These are phyloP conservation scores for Thaumatotibia leucotreta DNA, from an alignment of 1,140 invertebrate genomes.

Conservation along the genomic window DNA sequence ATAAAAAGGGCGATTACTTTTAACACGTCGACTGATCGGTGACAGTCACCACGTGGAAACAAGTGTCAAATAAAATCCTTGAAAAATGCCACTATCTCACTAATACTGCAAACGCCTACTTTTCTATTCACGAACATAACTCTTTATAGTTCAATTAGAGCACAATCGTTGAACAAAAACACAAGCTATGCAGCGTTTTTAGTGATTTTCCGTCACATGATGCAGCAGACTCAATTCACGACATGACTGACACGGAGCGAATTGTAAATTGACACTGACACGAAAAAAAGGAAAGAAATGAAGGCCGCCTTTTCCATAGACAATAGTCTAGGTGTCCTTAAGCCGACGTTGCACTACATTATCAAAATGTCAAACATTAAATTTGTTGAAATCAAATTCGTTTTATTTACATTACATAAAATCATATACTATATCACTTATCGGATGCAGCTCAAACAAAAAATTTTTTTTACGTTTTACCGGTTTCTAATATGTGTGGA, in stretches of 20 bases:
- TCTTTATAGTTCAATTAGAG: slow-evolving; percentile 27
- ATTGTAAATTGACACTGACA: slow-evolving; percentile 7
- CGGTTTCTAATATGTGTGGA: not conserved
- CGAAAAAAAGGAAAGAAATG: not conserved
- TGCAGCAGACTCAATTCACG: slow-evolving; percentile 20
- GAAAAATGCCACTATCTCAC: slow-evolving; percentile 24
- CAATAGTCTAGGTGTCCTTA: not conserved
- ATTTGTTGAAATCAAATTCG: not conserved
- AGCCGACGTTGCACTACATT: not conserved
- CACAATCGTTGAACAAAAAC: slow-evolving; percentile 21
- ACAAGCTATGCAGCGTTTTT: slow-evolving; percentile 18
- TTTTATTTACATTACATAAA: too few relatives aligned
- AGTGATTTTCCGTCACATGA: slow-evolving; percentile 29
- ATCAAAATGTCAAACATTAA: too few relatives aligned
- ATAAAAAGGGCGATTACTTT: slow-evolving; percentile 33
- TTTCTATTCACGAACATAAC: slow-evolving; percentile 26
- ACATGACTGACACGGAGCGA: slow-evolving; percentile 34
- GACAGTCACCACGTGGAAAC: slow-evolving; percentile 70
- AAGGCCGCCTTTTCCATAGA: not conserved
- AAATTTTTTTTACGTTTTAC: not conserved
- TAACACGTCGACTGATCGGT: slow-evolving; percentile 65
- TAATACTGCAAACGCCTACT: slow-evolving; percentile 18
- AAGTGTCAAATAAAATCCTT: slow-evolving; percentile 55
- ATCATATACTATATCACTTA: too few relatives aligned
- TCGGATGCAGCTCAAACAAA: not conserved